phyloP scores from a whole-genome alignment of 2,113 vertebrate species.

The Phalacrocorax aristotelis region DNA sequence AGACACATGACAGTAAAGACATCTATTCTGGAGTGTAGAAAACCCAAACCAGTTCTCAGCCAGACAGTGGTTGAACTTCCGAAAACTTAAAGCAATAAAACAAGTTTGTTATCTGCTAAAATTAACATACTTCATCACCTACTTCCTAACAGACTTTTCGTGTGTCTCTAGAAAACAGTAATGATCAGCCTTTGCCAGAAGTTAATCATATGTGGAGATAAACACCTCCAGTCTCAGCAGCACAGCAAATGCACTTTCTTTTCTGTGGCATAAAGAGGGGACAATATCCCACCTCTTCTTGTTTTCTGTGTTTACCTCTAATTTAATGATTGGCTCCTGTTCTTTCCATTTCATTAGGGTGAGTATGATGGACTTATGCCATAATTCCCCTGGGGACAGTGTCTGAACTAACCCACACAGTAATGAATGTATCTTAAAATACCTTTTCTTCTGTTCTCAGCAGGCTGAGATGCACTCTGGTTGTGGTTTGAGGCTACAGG shows the following conservation, averaged over 20 bases:
- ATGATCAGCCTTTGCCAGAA: neutral
- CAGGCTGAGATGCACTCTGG: neutral
- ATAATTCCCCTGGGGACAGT: neutral
- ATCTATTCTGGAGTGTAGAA: neutral
- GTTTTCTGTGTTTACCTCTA: neutral
- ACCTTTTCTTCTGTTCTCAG: neutral
- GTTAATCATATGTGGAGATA: neutral
- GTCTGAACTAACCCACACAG: neutral
- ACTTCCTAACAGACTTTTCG: neutral
- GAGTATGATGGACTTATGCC: neutral
- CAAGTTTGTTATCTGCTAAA: neutral
- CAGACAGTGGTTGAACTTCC: neutral
- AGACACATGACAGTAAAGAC: neutral
- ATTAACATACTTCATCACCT: neutral
- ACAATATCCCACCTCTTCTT: neutral
- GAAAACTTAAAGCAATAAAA: neutral
- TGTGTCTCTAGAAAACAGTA: neutral
- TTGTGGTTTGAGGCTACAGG: neutral
- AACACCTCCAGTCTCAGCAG: neutral
- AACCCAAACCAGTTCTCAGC: neutral
- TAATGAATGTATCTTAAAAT: neutral
- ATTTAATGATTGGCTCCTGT: neutral
- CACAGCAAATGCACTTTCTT: neutral
- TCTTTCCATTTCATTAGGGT: neutral
- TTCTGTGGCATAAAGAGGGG: neutral